Conservation (phyloP, 2,888 invertebrate species). For the Asteroscopus sphinx region DNA sequence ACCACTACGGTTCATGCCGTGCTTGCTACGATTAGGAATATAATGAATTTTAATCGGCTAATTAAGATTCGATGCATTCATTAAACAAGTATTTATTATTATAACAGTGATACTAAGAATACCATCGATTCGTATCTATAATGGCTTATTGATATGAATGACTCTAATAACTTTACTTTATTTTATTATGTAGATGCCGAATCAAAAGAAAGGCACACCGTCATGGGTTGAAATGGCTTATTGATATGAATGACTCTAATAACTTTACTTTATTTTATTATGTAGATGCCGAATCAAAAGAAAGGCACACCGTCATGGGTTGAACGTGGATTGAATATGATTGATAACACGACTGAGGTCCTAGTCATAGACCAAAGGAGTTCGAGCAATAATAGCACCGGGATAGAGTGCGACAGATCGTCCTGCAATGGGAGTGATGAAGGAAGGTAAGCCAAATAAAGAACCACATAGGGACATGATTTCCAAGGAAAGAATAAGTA, state of each 20-base stretch:
- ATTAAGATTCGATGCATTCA: slow-evolving; percentile 18
- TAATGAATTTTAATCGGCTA: slow-evolving; percentile 33
- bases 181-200: slow-evolving; percentile 78
- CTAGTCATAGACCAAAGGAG: slow-evolving; percentile 90
- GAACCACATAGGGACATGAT: neutral
- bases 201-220: slow-evolving; percentile 87
- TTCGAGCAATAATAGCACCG: slow-evolving; percentile 81
- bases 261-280: slow-evolving; percentile 30
- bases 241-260: slow-evolving; percentile 21
- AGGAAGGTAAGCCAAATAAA: slow-evolving; percentile 73
- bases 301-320: slow-evolving; percentile 90
- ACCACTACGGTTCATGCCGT: slow-evolving; percentile 21
- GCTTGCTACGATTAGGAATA: slow-evolving; percentile 18
- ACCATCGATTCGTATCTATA: slow-evolving; percentile 11
- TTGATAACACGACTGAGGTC: slow-evolving; percentile 87
- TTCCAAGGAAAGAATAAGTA: neutral
- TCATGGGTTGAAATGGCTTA: slow-evolving; percentile 85
- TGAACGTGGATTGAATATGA: slow-evolving; percentile 89
- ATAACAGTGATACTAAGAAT: neutral
- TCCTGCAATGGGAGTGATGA: slow-evolving; percentile 86
- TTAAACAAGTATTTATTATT: slow-evolving; percentile 10
- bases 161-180: slow-evolving; percentile 19
- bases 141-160: slow-evolving; percentile 18
- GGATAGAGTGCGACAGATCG: slow-evolving; percentile 82
- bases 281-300: slow-evolving; percentile 86